These are phyloP conservation scores for Phrynocephalus forsythii DNA, from an alignment of 2,797 vertebrate genomes.

Conservation along the genomic window DNA sequence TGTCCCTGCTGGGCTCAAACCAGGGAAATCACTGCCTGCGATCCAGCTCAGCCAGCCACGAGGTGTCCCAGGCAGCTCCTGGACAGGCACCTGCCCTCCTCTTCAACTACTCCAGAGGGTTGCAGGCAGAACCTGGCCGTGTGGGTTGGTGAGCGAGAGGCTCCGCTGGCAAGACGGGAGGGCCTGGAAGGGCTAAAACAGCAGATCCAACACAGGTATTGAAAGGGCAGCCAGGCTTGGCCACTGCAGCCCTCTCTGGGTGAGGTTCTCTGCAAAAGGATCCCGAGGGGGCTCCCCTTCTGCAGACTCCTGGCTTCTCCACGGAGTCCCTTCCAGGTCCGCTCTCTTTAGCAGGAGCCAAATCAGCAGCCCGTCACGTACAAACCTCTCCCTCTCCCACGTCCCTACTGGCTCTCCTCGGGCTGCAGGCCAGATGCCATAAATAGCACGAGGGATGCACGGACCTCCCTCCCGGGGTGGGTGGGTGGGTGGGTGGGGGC, in stretches of 20 bases:
- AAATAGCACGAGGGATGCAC: too few relatives aligned
- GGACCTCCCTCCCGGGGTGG: too few relatives aligned
- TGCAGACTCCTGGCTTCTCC: too few relatives aligned
- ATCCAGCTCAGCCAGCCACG: too few relatives aligned
- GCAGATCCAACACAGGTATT: too few relatives aligned
- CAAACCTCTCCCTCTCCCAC: accelerated
- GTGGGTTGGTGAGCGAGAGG: neutral
- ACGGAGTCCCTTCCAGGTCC: neutral
- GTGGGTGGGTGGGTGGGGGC: too few relatives aligned
- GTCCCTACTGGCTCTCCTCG: neutral
- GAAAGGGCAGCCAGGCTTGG: too few relatives aligned
- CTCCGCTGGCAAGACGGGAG: neutral
- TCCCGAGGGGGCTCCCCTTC: too few relatives aligned
- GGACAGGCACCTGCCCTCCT: neutral
- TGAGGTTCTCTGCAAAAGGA: too few relatives aligned
- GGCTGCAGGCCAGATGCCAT: neutral
- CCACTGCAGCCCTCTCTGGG: too few relatives aligned
- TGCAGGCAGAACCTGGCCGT: too few relatives aligned
- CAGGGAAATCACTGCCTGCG: neutral
- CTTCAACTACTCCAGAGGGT: too few relatives aligned
- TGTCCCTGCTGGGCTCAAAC: neutral
- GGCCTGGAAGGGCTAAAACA: neutral
- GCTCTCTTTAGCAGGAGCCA: neutral
- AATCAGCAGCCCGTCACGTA: accelerated
- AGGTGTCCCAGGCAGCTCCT: neutral